These are phyloP conservation scores for Drosophila sucinea DNA, from an alignment of 1,140 invertebrate genomes.

Conservation along the genomic window DNA sequence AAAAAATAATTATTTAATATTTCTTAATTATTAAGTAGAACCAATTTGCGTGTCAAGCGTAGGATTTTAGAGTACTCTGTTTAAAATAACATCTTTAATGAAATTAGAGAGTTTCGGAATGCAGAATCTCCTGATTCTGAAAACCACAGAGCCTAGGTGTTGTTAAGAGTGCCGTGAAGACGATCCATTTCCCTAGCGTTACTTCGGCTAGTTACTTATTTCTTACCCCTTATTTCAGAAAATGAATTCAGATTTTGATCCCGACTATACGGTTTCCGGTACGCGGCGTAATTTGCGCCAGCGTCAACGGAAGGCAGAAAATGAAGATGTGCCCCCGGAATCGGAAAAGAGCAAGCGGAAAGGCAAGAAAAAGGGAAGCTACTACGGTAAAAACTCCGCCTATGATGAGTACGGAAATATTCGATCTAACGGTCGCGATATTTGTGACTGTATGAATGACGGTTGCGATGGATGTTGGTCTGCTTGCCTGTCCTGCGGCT, in stretches of 20 bases:
- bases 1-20: no score
- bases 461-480: slow-evolving; percentile 73
- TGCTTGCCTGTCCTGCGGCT: slow-evolving; percentile 64
- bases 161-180: no score
- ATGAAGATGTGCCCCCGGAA: slow-evolving; percentile 27
- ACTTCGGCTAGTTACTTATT: no score
- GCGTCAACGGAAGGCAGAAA: slow-evolving; percentile 50
- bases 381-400: slow-evolving; percentile 45
- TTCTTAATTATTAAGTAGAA: no score
- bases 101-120: no score
- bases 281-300: slow-evolving; percentile 53
- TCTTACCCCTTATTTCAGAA: background rate
- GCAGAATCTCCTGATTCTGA: no score
- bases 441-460: slow-evolving; percentile 75
- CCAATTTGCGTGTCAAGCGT: no score
- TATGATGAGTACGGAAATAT: slow-evolving; percentile 76
- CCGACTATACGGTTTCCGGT: slow-evolving; percentile 25
- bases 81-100: no score
- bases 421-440: slow-evolving; percentile 55
- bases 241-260: slow-evolving; percentile 19
- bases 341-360: slow-evolving; percentile 48
- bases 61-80: no score
- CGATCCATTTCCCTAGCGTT: no score
- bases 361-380: slow-evolving; percentile 49
- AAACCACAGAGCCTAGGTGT: no score